These are phyloP conservation scores for Masticophis lateralis DNA, from an alignment of 2,797 vertebrate species.

Conservation along the genomic window DNA sequence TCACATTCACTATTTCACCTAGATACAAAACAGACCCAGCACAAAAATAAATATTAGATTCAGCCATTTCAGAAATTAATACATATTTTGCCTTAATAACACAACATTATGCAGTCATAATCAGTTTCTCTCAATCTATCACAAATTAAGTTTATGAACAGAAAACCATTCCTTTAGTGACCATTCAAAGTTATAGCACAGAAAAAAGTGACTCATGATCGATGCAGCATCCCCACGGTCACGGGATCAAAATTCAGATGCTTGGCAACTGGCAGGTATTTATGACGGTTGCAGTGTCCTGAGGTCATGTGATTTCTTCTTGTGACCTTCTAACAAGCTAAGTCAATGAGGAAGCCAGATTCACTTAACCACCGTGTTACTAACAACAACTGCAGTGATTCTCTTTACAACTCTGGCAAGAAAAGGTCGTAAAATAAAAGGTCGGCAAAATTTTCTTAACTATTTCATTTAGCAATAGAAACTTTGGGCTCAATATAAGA, in stretches of 20 bases:
- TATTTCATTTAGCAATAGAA: background rate
- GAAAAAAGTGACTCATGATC: background rate
- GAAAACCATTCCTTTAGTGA: background rate
- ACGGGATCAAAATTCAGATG: background rate
- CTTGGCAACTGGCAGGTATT: background rate
- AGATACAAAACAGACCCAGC: slow-evolving; percentile 30
- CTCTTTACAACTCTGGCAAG: background rate
- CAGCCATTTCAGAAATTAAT: background rate
- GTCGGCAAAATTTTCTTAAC: background rate
- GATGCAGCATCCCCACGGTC: background rate
- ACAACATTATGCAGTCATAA: background rate
- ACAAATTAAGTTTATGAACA: background rate
- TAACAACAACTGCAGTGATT: background rate
- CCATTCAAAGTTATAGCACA: background rate
- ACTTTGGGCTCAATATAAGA: background rate
- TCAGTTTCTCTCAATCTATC: background rate
- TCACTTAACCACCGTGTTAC: background rate
- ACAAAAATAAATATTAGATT: background rate
- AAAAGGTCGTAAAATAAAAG: background rate
- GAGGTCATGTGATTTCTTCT: background rate
- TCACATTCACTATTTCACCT: slow-evolving; percentile 92
- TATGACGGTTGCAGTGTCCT: background rate
- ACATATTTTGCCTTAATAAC: background rate
- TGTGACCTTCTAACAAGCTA: background rate
- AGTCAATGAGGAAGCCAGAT: background rate